A percentile compares a stretch with the other conserved stretches of the same genome.
Evolutionary conservation across 1,140 invertebrate species (phyloP).

Genomic region (Drosophila leontia): DNA sequence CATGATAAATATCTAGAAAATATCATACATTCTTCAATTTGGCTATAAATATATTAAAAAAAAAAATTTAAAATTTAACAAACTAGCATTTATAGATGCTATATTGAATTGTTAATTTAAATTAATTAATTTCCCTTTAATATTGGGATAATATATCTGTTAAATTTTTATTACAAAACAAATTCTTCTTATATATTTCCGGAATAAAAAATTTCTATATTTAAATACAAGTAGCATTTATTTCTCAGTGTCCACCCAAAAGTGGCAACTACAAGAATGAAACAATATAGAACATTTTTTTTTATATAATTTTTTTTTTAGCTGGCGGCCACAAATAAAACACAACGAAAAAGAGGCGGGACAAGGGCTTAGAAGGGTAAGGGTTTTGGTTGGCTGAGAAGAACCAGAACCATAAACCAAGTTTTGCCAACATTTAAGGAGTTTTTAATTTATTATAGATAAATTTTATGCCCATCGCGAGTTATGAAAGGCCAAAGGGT

Average conservation of each 20-base stretch:
- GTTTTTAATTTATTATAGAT: constrained; percentile 85
- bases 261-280: constrained; percentile 36
- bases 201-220: too few species aligned
- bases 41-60: background rate
- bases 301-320: constrained; percentile 24
- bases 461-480: constrained; percentile 60
- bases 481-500: constrained; percentile 28
- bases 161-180: background rate
- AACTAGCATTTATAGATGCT: background rate
- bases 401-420: constrained; percentile 46
- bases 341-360: constrained; percentile 50
- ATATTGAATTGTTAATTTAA: background rate
- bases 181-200: background rate
- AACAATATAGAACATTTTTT: constrained; percentile 49
- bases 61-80: background rate
- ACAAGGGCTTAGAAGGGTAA: constrained; percentile 8
- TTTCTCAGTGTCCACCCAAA: background rate
- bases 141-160: background rate
- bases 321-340: constrained; percentile 64
- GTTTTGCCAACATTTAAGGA: constrained; percentile 78
- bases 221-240: background rate
- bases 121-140: background rate
- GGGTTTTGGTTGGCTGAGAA: background rate
- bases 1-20: background rate
- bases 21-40: too few species aligned